Conservation (phyloP, 2,888 invertebrate genomes). For the Stenoptilia bipunctidactyla region DNA sequence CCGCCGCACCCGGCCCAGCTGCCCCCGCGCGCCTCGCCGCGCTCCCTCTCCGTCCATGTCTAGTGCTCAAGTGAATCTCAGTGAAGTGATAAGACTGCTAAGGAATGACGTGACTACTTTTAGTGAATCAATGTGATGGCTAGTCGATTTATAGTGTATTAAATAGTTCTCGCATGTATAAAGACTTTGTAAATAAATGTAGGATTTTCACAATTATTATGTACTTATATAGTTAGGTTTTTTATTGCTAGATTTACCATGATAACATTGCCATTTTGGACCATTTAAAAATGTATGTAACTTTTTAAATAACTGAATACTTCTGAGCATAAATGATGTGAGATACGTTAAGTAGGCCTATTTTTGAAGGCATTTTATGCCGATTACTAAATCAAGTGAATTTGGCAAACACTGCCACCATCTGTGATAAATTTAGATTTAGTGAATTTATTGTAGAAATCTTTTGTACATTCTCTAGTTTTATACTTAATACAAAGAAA, state of each 20-base stretch:
- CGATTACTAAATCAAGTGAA: neutral
- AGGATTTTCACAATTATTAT: neutral
- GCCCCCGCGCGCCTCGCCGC: conserved; percentile 70
- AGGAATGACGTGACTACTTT: conserved; percentile 24
- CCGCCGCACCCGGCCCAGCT: conserved; percentile 60
- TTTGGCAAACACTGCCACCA: conserved; percentile 31
- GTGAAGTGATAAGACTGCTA: conserved; percentile 29
- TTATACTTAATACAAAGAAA: conserved; percentile 39
- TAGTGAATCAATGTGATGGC: conserved; percentile 51
- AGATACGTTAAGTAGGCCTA: neutral
- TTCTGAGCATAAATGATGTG: neutral
- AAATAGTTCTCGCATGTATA: conserved; percentile 22
- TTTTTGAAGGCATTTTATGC: neutral
- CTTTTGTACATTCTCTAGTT: conserved; percentile 50
- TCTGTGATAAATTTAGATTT: conserved; percentile 64
- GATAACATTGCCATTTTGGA: conserved; percentile 18
- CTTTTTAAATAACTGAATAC: neutral
- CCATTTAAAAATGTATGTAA: neutral
- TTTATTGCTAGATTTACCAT: conserved; percentile 13
- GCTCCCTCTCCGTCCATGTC: conserved; percentile 85
- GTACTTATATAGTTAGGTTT: conserved; percentile 4
- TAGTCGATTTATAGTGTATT: conserved; percentile 49
- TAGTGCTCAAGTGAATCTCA: conserved; percentile 33
- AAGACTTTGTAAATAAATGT: conserved; percentile 13
- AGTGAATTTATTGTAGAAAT: conserved; percentile 40